phyloP scores from a whole-genome alignment of 2,888 invertebrate species.

The Podotricha telesiphe region DNA sequence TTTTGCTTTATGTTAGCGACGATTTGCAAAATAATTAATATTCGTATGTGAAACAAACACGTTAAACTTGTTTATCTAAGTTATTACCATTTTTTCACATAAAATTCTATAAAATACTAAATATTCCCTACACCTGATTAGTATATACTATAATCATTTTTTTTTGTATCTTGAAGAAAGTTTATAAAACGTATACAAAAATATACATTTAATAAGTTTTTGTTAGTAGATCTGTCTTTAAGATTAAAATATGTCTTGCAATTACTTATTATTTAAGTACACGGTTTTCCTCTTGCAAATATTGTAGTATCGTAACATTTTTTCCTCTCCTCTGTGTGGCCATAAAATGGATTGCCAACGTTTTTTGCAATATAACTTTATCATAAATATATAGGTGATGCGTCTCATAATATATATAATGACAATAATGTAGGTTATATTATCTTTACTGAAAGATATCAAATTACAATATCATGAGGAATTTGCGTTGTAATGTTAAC shows the following conservation, averaged over 20 bases:
- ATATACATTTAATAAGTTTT: no score
- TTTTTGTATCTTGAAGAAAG: no score
- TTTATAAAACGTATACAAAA: no score
- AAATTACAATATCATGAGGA: not conserved
- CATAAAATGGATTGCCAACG: not conserved
- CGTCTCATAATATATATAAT: no score
- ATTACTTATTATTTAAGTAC: not conserved
- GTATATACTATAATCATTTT: no score
- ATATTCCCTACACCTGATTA: no score
- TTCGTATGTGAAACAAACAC: constrained; percentile 13
- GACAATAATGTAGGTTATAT: not conserved
- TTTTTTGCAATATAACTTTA: not conserved
- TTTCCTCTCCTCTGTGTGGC: constrained; percentile 21
- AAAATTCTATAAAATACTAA: no score
- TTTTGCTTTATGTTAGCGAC: constrained; percentile 29
- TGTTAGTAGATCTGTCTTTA: no score
- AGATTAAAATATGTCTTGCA: no score
- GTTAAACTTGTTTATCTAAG: not conserved
- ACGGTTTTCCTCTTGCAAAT: constrained; percentile 15
- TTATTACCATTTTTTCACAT: not conserved
- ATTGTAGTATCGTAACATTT: constrained; percentile 11
- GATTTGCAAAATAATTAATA: constrained; percentile 26
- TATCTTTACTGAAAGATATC: not conserved
- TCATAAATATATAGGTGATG: no score
- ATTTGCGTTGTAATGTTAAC: not conserved